Conservation (phyloP, 2,888 invertebrate genomes). For the Caenorhabditis uteleia region DNA sequence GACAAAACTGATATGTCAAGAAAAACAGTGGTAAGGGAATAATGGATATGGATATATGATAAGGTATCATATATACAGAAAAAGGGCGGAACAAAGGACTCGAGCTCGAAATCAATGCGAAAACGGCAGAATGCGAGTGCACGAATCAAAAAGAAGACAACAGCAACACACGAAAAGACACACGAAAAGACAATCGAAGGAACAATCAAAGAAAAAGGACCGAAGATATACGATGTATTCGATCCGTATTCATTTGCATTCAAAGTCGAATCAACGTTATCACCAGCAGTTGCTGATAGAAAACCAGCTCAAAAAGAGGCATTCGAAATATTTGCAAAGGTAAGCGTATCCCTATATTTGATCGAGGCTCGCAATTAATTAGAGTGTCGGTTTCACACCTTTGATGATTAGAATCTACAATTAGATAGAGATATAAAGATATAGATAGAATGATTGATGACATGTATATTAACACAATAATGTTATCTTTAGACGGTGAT, state of each 20-base stretch:
- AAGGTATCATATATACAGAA: background rate
- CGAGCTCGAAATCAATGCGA: too few species aligned
- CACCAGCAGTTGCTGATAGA: constrained; percentile 8
- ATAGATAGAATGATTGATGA: too few species aligned
- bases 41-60: background rate
- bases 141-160: background rate
- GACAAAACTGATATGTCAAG: background rate
- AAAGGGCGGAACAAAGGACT: too few species aligned
- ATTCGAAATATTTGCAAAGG: constrained; percentile 16
- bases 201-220: background rate
- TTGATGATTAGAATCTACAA: too few species aligned
- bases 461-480: too few species aligned
- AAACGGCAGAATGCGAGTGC: too few species aligned
- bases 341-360: background rate
- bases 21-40: background rate
- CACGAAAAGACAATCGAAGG: background rate
- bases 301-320: constrained; percentile 9
- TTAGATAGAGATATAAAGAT: too few species aligned
- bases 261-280: constrained; percentile 5
- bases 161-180: background rate
- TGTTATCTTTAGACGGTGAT: constrained; percentile 7
- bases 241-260: constrained; percentile 17
- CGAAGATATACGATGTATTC: constrained; percentile 7
- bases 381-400: too few species aligned
- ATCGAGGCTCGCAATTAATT: background rate